These are phyloP conservation scores for Euphydryas editha DNA, from an alignment of 2,888 invertebrate species.

Conservation along the genomic window DNA sequence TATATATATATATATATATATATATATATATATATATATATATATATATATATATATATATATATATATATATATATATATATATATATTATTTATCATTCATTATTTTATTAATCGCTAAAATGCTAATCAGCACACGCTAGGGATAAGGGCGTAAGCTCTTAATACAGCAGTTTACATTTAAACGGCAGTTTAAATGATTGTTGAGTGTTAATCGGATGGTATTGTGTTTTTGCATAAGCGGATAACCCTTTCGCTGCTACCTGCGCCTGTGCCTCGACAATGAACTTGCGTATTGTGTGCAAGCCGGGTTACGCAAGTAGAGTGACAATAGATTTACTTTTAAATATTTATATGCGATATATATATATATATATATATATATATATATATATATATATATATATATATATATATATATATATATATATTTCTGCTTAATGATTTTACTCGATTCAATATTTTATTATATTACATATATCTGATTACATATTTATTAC, in stretches of 20 bases:
- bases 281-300: constrained; percentile 63
- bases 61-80: too few species aligned
- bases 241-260: constrained; percentile 81
- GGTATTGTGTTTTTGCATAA: constrained; percentile 74
- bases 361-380: not conserved
- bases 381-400: too few species aligned
- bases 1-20: too few species aligned
- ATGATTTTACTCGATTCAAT: too few species aligned
- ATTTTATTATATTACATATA: too few species aligned
- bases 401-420: too few species aligned
- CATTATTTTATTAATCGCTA: constrained; percentile 22
- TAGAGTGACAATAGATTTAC: constrained; percentile 55
- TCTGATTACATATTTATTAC: too few species aligned
- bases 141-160: constrained; percentile 55
- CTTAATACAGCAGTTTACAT: constrained; percentile 62
- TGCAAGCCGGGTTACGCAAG: constrained; percentile 62
- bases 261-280: constrained; percentile 63
- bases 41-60: too few species aligned
- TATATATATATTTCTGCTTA: too few species aligned
- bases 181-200: constrained; percentile 64
- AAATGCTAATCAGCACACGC: constrained; percentile 55
- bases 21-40: too few species aligned
- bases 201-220: constrained; percentile 81
- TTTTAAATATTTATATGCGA: constrained; percentile 17
- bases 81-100: too few species aligned